Base-by-base conservation (phyloP, 1,140 invertebrate genomes). In the Zaprionus taronus region DNA sequence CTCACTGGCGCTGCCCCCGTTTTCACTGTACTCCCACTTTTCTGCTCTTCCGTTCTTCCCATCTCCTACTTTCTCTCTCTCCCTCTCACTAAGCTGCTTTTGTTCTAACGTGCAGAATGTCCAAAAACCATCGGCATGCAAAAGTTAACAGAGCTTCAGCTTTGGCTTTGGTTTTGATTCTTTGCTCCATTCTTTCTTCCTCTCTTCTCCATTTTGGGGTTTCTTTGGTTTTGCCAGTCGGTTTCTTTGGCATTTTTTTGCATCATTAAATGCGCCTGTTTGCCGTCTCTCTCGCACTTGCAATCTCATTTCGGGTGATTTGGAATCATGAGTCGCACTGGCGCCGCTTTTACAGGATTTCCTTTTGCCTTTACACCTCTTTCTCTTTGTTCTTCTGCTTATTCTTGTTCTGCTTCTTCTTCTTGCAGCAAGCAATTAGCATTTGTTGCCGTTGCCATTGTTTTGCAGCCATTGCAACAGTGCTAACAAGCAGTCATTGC, bases 261-360 rank as follows among this genome's bases (percentile, higher is more conserved):
- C 66, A 51, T 63, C 72, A 75, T 75, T 75, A 75, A 74, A 57
- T 70, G 36, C 47, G 26, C 15, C 28, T 63, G 58, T 34, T 34
- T 34, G 12, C 49, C 20, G 22, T 64, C 24, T 58, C 65, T 17
- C 64, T 41, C 14, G 41, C 5, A n/a, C 57, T 24, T 76, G 68
- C 68, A 76, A 76, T 76, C 73, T 66, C 73, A 76, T 76, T 76
- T 69, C 15, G 38, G 5, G 49, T 14, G 47, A 55, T 57, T 73
- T 61, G 71, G 17, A 55, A 56, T 73, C 58, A 38, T 65, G 68
- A 71, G 60, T 55, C 71, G 36, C 68, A 34, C 55, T 65, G 61
- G 55, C 68, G 47, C 73, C 68, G 73, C 68, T 65, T 56, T 66
- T 65, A 34, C 68, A 72, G 73, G 73, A 76, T 76, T 76, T 76